Evolutionary conservation across 2,797 vertebrate genomes (phyloP).

Genomic region (Chelmon rostratus): DNA sequence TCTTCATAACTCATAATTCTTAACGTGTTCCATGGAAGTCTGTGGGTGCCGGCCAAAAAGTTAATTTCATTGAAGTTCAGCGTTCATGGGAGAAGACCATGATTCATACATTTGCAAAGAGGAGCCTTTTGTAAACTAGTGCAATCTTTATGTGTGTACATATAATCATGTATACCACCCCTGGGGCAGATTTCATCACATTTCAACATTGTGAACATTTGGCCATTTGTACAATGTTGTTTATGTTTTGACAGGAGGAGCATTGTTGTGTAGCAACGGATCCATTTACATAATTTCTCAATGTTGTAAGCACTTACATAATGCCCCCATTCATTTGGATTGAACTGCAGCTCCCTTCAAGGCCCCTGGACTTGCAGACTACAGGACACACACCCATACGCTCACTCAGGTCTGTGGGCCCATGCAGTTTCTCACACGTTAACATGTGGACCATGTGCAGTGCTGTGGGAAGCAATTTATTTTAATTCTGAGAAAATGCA

Average conservation of each 20-base stretch:
- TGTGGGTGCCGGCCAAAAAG: constrained; percentile 50
- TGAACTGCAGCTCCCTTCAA: constrained; percentile 78
- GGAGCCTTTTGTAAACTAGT: constrained; percentile 49
- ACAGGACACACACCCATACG: constrained; percentile 61
- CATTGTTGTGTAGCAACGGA: constrained; percentile 86
- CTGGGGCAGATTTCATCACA: constrained; percentile 56
- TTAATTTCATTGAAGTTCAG: constrained; percentile 54
- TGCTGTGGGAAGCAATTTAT: not conserved
- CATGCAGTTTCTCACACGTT: constrained; percentile 18
- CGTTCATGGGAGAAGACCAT: constrained; percentile 36
- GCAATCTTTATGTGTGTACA: constrained; percentile 48
- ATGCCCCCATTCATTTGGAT: constrained; percentile 83
- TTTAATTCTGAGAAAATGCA: constrained; percentile 17
- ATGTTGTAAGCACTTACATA: constrained; percentile 87
- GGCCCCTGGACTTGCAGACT: constrained; percentile 77
- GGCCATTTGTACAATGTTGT: constrained; percentile 77
- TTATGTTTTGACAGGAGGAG: constrained; percentile 85
- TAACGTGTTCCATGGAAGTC: constrained; percentile 32
- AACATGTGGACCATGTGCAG: constrained; percentile 12
- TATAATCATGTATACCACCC: constrained; percentile 58
- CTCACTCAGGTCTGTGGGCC: constrained; percentile 39
- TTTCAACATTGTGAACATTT: constrained; percentile 68
- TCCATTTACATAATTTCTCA: constrained; percentile 86
- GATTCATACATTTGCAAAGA: constrained; percentile 63
- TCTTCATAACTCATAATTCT: constrained; percentile 55